Evolutionary conservation across 2,113 vertebrate species (phyloP), one percentile per base, ranked within the genome.

Genomic region (Laticauda laticaudata): DNA sequence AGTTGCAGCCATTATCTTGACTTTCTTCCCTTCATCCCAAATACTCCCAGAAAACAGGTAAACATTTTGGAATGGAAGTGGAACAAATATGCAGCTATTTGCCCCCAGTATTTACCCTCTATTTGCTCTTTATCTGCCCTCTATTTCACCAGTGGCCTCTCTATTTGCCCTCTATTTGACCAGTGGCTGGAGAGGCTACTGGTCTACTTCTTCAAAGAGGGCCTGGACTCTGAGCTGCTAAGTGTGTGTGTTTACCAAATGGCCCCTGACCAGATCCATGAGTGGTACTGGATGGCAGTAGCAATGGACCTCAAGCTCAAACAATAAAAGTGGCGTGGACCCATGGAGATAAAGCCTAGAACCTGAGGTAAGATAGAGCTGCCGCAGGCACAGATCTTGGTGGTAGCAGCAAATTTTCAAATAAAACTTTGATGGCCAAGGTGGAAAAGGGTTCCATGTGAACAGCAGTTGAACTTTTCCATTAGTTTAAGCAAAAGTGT

Each of bases 311-410:
- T 57, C 7, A 2, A 24, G 23, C 21, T 59, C 23, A 59, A 59
- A 59, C 23, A 59, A 59, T 59, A 23, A 2, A 59, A 59, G 23
- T 2, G 0, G 23, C 0, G 0, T 2, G 6, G 6, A 57, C 5
- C 20, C 6, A 8, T 0, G 21, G 56, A 59, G 57, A 23, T 2
- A 59, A 75, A 75, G 5, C n/a, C n/a, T 34, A 75, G 14, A n/a
- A 5, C 2, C 0, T 0, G 1, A n/a, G 29, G 14, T 4, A 12
- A n/a, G 2, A 5, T 75, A n/a, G 64, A 75, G 14, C 64, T 2
- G n/a, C 64, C 14, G 18, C 5, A 15, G 12, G 29, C 4, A 0
- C 64, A 69, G 29, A 69, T 34, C 29, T 69, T 69, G 14, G 64
- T 34, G 29, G 29, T 75, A 75, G 61, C 5, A 64, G 29, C 11